Conservation (phyloP, 2,797 vertebrate genomes). For the Phrynocephalus forsythii region DNA sequence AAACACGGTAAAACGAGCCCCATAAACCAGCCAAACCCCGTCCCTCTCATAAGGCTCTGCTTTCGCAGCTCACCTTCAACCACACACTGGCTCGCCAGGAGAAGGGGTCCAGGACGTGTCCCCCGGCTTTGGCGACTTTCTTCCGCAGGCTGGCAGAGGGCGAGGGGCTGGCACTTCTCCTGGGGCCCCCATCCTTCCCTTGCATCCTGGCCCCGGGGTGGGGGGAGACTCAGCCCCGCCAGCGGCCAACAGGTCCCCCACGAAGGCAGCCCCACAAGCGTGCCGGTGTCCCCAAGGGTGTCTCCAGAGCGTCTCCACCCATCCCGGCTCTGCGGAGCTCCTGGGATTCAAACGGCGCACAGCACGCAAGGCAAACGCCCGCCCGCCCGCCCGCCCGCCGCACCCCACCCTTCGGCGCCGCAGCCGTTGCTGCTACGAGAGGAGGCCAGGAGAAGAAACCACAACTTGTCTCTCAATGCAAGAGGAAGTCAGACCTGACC, state of each 20-base stretch:
- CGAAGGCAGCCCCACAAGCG: neutral
- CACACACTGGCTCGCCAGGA: constrained; percentile 76
- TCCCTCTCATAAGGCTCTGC: no score
- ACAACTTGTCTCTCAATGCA: constrained; percentile 1
- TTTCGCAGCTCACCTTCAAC: constrained; percentile 75
- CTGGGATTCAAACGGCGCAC: no score
- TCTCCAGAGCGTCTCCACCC: neutral
- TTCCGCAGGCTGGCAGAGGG: constrained; percentile 74
- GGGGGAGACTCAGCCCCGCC: no score
- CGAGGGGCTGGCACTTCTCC: constrained; percentile 83
- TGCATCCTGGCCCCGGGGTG: constrained; percentile 73
- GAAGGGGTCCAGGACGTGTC: constrained; percentile 79
- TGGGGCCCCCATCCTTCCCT: constrained; percentile 73
- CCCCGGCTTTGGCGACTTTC: constrained; percentile 69
- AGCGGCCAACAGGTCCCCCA: rapidly evolving
- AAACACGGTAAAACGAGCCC: no score
- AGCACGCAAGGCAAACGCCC: neutral
- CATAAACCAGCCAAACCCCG: no score
- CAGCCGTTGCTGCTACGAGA: no score
- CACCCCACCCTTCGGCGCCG: neutral
- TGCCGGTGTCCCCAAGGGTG: no score
- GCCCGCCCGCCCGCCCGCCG: neutral
- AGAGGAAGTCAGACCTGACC: neutral
- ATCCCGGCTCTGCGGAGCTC: neutral
- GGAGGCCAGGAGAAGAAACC: neutral